These are phyloP conservation scores for Andrena chrysosceles DNA, from an alignment of 2,888 invertebrate species.

Conservation along the genomic window DNA sequence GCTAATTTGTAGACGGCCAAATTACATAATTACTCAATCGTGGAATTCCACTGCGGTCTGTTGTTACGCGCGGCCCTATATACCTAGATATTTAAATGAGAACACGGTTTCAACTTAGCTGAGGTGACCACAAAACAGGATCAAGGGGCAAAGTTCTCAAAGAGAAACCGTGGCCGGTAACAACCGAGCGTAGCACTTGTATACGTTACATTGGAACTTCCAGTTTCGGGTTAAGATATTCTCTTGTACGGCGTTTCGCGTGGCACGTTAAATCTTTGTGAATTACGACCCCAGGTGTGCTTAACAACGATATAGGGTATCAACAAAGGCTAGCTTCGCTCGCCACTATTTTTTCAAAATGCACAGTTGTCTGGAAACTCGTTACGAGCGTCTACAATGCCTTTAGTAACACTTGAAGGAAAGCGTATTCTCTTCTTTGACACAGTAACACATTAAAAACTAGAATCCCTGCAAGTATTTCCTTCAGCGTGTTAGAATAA, in stretches of 20 bases:
- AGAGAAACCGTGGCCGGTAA: slow-evolving; percentile 36
- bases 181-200: slow-evolving; percentile 36
- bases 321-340: neutral
- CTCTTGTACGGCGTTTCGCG: slow-evolving; percentile 5
- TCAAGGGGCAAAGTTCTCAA: slow-evolving; percentile 65
- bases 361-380: too few relatives aligned
- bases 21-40: slow-evolving; percentile 52
- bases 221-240: slow-evolving; percentile 53
- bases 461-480: neutral
- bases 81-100: slow-evolving; percentile 64
- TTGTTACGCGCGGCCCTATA: slow-evolving; percentile 33
- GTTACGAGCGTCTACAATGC: too few relatives aligned
- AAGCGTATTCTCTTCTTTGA: neutral
- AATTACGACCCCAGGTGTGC: slow-evolving; percentile 32
- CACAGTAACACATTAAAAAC: neutral
- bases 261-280: slow-evolving; percentile 36
- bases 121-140: slow-evolving; percentile 65
- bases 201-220: slow-evolving; percentile 47
- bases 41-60: slow-evolving; percentile 50
- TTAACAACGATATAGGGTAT: slow-evolving; percentile 20
- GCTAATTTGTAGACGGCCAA: slow-evolving; percentile 35
- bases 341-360: neutral
- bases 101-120: slow-evolving; percentile 57
- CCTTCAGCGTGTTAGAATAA: neutral
- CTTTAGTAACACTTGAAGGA: too few relatives aligned